Conservation (phyloP, 2,888 invertebrate genomes). For the Archaeoteleia sp. region DNA sequence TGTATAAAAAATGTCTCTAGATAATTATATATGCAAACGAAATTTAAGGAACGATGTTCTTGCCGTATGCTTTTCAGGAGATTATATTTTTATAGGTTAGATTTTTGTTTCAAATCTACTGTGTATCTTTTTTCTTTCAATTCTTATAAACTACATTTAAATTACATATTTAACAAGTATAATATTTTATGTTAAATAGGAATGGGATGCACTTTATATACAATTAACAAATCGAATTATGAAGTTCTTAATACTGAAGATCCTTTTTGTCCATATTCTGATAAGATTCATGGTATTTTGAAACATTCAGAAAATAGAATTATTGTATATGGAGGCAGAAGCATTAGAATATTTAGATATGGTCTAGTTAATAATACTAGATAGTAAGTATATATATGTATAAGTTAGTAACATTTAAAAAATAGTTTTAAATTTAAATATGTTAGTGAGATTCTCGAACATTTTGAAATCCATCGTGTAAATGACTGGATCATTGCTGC, state of each 20-base stretch:
- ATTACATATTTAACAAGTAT: neutral
- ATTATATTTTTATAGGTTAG: constrained; percentile 67
- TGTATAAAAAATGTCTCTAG: too few relatives aligned
- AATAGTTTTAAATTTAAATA: neutral
- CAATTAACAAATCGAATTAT: constrained; percentile 48
- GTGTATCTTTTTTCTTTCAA: constrained; percentile 7
- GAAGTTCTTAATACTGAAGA: constrained; percentile 56
- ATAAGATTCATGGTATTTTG: constrained; percentile 67
- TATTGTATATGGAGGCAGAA: constrained; percentile 66
- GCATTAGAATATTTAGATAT: constrained; percentile 59
- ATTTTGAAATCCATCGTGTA: constrained; percentile 51
- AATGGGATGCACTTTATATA: constrained; percentile 61
- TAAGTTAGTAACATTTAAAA: neutral
- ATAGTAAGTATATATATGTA: constrained; percentile 54
- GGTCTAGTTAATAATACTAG: constrained; percentile 33
- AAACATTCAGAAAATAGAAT: constrained; percentile 58
- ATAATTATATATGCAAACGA: constrained; percentile 51
- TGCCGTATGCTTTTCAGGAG: constrained; percentile 60
- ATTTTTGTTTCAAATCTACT: constrained; percentile 6
- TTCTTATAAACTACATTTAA: neutral
- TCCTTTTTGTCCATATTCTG: constrained; percentile 57
- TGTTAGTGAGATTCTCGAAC: neutral
- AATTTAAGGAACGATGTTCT: constrained; percentile 65
- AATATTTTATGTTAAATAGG: constrained; percentile 58
- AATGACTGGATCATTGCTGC: constrained; percentile 70